phyloP scores from a whole-genome alignment of 1,140 invertebrate genomes.

The Drosophila aff. region DNA sequence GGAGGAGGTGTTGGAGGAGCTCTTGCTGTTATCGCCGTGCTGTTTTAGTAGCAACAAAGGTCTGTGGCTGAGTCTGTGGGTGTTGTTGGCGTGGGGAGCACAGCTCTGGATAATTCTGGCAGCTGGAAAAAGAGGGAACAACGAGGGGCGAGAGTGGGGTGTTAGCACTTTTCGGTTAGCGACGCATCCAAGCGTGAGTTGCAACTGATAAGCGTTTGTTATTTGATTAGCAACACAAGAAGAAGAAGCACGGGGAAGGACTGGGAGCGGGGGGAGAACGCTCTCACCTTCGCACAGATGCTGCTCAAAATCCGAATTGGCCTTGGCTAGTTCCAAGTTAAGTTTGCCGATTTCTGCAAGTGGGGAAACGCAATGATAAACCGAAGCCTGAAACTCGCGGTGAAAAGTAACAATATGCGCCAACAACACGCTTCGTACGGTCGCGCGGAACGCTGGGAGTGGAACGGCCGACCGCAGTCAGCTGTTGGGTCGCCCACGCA shows the following conservation, averaged over 20 bases:
- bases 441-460: conserved; percentile 47
- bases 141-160: conserved; percentile 13
- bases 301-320: conserved; percentile 79
- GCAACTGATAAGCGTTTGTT: conserved; percentile 58
- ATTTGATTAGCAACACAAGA: conserved; percentile 31
- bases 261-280: conserved; percentile 1
- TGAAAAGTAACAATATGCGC: conserved; percentile 48
- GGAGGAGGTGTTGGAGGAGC: conserved; percentile 13
- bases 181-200: conserved; percentile 31
- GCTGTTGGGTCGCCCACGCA: conserved; percentile 45
- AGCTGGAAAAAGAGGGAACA: conserved; percentile 55
- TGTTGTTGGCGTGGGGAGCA: conserved; percentile 23
- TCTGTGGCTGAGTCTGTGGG: conserved; percentile 19
- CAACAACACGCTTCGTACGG: conserved; percentile 56
- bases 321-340: conserved; percentile 76
- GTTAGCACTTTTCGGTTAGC: conserved; percentile 35
- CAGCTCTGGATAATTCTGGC: conserved; percentile 44
- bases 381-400: conserved; percentile 18
- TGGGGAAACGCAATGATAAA: conserved; percentile 15
- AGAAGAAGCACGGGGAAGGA: background rate
- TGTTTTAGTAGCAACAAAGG: conserved; percentile 44
- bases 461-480: conserved; percentile 23
- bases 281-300: conserved; percentile 80
- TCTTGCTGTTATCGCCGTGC: conserved; percentile 39
- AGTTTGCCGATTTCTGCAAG: conserved; percentile 79